A percentile compares a stretch with the other conserved stretches of the same genome.
Evolutionary conservation across 2,888 invertebrate species (phyloP).

Genomic region (Helicoverpa assulta): DNA sequence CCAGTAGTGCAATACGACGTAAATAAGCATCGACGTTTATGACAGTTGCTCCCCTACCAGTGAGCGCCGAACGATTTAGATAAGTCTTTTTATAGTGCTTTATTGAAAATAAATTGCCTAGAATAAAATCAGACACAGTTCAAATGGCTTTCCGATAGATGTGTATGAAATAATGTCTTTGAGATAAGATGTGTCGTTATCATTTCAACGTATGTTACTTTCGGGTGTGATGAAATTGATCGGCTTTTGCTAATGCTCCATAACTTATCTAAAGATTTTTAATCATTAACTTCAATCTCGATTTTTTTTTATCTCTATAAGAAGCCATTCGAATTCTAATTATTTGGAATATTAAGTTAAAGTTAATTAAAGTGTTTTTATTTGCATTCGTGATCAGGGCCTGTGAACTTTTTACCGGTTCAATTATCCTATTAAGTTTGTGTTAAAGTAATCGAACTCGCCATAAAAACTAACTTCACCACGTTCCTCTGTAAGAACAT

Average conservation of each 20-base stretch:
- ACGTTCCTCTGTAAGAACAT: slow-evolving; percentile 60
- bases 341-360: slow-evolving; percentile 23
- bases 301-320: neutral
- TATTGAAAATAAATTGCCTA: slow-evolving; percentile 91
- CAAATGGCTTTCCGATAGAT: slow-evolving; percentile 90
- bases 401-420: slow-evolving; percentile 16
- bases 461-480: slow-evolving; percentile 43
- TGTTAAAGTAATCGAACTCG: slow-evolving; percentile 35
- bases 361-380: slow-evolving; percentile 5
- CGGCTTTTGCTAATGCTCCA: slow-evolving; percentile 61
- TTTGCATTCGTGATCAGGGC: slow-evolving; percentile 25
- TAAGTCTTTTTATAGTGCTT: slow-evolving; percentile 91
- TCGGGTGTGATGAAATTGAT: slow-evolving; percentile 59
- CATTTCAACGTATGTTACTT: slow-evolving; percentile 76
- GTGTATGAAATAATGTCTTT: slow-evolving; percentile 88
- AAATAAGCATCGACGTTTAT: slow-evolving; percentile 88
- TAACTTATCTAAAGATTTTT: slow-evolving; percentile 54
- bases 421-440: slow-evolving; percentile 24
- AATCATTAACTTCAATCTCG: neutral
- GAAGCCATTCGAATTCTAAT: neutral
- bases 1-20: slow-evolving; percentile 80
- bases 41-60: slow-evolving; percentile 83
- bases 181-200: slow-evolving; percentile 86
- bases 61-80: slow-evolving; percentile 87
- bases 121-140: slow-evolving; percentile 89